Conservation (phyloP, 2,797 vertebrate species). For the Pristis pectinata region DNA sequence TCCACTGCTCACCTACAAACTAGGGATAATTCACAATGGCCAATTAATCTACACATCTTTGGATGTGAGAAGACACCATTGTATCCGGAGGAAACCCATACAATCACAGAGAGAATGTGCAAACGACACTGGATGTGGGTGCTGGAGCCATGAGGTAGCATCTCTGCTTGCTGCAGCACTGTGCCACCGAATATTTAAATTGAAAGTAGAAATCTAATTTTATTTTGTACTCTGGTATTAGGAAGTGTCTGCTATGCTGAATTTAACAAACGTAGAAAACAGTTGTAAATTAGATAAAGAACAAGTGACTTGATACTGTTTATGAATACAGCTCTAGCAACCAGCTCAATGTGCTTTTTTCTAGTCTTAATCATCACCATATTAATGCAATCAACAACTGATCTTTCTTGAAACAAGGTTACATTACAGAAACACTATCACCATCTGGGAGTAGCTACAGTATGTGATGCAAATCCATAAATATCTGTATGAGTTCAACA, state of each 20-base stretch:
- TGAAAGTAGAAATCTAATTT: not conserved
- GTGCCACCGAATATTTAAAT: not conserved
- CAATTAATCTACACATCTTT: no score
- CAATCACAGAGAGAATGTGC: no score
- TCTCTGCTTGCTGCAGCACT: no score
- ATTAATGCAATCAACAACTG: not conserved
- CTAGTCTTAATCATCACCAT: not conserved
- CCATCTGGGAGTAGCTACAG: not conserved
- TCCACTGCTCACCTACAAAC: no score
- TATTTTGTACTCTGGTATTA: not conserved
- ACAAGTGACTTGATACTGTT: not conserved
- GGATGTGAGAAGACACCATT: no score
- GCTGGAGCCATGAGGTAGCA: no score
- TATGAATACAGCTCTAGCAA: not conserved
- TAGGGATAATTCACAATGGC: no score
- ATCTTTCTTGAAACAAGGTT: not conserved
- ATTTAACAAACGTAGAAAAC: not conserved
- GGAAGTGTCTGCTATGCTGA: not conserved
- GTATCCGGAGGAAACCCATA: no score
- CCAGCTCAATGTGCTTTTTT: not conserved
- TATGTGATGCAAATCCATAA: not conserved
- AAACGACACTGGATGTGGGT: no score
- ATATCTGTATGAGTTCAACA: not conserved
- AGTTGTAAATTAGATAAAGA: not conserved
- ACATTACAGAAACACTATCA: not conserved